phyloP scores from a whole-genome alignment of 2,113 vertebrate species.

The Jacana jacana region DNA sequence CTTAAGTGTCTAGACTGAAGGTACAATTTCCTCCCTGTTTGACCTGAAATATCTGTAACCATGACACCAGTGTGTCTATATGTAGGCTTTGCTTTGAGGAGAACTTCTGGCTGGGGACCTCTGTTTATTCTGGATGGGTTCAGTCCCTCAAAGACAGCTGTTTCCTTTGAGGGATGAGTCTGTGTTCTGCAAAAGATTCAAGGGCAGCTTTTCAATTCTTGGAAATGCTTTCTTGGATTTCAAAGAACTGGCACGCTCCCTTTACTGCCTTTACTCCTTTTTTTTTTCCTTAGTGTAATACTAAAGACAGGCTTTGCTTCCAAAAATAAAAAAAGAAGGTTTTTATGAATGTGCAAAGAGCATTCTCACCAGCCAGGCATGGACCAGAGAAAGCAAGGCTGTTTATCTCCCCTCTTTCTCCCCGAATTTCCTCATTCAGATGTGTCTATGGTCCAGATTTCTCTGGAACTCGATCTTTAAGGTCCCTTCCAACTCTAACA shows the following conservation, averaged over 20 bases:
- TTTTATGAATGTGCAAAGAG: background rate
- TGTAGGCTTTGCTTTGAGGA: background rate
- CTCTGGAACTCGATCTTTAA: no score
- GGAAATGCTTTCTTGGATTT: slow-evolving; percentile 16
- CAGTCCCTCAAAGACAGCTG: background rate
- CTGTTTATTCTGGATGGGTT: slow-evolving; percentile 7
- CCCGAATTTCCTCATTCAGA: background rate
- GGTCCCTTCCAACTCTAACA: no score
- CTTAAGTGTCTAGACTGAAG: background rate
- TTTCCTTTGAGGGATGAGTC: background rate
- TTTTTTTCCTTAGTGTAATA: background rate
- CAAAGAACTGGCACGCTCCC: background rate
- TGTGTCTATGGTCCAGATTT: background rate
- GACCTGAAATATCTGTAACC: background rate
- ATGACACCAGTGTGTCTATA: background rate
- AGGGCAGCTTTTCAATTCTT: slow-evolving; percentile 7
- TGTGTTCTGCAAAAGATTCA: background rate
- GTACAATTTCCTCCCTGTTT: background rate
- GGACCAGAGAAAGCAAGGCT: background rate
- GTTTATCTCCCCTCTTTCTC: background rate
- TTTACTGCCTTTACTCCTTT: background rate
- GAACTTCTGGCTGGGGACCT: background rate
- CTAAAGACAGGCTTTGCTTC: background rate
- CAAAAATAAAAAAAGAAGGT: background rate
- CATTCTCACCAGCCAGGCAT: background rate